Evolutionary conservation across 2,113 vertebrate genomes (phyloP), one percentile per base, ranked within the genome.

Genomic region (Phocoena sinus): DNA sequence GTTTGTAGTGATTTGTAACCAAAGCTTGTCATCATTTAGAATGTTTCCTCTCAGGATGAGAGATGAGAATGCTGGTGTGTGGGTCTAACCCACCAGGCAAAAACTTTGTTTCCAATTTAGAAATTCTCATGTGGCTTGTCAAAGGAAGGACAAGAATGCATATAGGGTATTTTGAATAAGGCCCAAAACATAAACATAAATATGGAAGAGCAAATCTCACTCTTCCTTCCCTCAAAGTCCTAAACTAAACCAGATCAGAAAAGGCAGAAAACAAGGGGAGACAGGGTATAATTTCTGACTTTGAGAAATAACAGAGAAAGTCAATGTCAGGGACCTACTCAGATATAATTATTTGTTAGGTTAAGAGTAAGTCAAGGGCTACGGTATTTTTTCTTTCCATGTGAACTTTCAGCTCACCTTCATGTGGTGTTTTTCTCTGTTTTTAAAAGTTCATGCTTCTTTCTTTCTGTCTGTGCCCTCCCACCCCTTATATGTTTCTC

Each of bases 371-470:
- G 62, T 65, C 31, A 53, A 71, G 62, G 58, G 31, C 89, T 50
- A 28, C 65, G 89, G 9, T 77, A 11, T 44, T 67, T 93, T 77
- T 95, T 80, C 84, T 67, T 95, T 88, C 47, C 87, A 85, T 85
- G 89, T 90, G 90, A 97, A 93, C 79, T 95, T 96, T 56, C 95
- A 94, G 80, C 87, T 96, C 96, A 87, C 80, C 70, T 97, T 84
- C 97, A 90, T 93, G 80, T 95, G 56, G 20, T 86, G 14, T 60
- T 94, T 92, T 94, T 92, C 60, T 63, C 81, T 94, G 88, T 96
- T 98, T 94, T 76, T 58, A 38, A 67, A 68, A 76, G 82, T 87
- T 94, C 96, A 91, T 88, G 38, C 76, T 95, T 89, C 21, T 94
- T 83, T 89, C 84, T 82, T 82, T 84, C 26, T 94, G 90, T 87